phyloP scores from a whole-genome alignment of 2,888 invertebrate species.

The Litoditis marina region DNA sequence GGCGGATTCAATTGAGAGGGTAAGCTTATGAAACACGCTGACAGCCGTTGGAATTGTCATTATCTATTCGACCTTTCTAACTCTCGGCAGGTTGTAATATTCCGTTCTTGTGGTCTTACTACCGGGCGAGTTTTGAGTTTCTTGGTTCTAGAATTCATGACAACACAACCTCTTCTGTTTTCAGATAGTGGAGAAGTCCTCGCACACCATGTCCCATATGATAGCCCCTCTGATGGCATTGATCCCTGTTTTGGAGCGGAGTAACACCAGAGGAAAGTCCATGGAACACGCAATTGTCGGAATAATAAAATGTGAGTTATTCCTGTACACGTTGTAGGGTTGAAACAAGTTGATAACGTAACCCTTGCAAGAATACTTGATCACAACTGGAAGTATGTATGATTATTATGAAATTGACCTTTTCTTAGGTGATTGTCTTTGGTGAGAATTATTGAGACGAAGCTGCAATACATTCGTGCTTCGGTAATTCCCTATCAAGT shows the following conservation, averaged over 20 bases:
- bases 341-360: too few relatives aligned
- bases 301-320: too few relatives aligned
- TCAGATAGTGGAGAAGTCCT: constrained; percentile 7
- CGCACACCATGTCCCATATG: background rate
- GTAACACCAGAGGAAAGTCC: constrained; percentile 1
- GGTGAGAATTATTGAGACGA: too few relatives aligned
- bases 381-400: too few relatives aligned
- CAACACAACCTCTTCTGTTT: background rate
- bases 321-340: too few relatives aligned
- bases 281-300: constrained; percentile 7
- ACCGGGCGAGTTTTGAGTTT: background rate
- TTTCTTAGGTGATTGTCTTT: too few relatives aligned
- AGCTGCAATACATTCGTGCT: too few relatives aligned
- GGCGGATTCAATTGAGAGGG: constrained; percentile 38
- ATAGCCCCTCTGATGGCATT: constrained; percentile 5
- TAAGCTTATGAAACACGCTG: constrained; percentile 20
- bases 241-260: constrained; percentile 11
- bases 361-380: too few relatives aligned
- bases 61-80: too few relatives aligned
- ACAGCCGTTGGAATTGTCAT: too few relatives aligned
- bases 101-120: background rate
- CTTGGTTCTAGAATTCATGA: background rate
- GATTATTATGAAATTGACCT: too few relatives aligned
- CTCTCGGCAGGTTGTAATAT: too few relatives aligned
- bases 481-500: background rate